A percentile compares a stretch with the other conserved stretches of the same genome.
phyloP scores from a whole-genome alignment of 2,888 invertebrate species.

The Lasius platythorax region DNA sequence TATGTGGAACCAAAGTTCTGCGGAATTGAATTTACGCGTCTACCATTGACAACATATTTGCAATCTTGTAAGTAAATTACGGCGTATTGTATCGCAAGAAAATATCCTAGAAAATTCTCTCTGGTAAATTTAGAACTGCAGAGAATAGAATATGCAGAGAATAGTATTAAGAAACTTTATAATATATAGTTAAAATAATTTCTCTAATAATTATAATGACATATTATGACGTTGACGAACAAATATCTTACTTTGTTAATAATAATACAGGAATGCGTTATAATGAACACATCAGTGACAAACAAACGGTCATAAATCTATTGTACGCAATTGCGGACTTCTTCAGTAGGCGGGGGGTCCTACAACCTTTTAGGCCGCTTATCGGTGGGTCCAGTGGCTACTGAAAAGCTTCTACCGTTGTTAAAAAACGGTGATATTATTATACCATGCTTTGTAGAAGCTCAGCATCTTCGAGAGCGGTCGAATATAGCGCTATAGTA shows the following conservation, averaged over 20 bases:
- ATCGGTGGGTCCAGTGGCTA: background rate
- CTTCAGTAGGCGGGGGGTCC: background rate
- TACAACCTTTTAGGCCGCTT: conserved; percentile 15
- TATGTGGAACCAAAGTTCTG: conserved; percentile 21
- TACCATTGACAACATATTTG: conserved; percentile 38
- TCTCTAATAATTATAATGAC: background rate
- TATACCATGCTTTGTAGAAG: conserved; percentile 68
- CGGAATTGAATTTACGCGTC: conserved; percentile 49
- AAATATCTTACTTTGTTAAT: background rate
- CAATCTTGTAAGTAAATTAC: conserved; percentile 16
- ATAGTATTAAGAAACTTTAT: background rate
- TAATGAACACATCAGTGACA: conserved; percentile 8
- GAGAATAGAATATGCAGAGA: no score
- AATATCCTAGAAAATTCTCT: background rate
- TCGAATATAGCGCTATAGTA: conserved; percentile 71
- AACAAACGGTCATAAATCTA: background rate
- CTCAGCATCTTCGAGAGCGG: conserved; percentile 63
- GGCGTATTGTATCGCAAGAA: background rate
- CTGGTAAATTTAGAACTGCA: background rate
- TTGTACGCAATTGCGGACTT: background rate
- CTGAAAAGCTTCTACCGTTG: conserved; percentile 7
- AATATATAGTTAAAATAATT: background rate
- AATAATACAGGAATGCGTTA: background rate
- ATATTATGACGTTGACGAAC: background rate
- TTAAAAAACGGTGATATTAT: conserved; percentile 62